phyloP scores from a whole-genome alignment of 2,888 invertebrate species.

The Cybosia mesomella region DNA sequence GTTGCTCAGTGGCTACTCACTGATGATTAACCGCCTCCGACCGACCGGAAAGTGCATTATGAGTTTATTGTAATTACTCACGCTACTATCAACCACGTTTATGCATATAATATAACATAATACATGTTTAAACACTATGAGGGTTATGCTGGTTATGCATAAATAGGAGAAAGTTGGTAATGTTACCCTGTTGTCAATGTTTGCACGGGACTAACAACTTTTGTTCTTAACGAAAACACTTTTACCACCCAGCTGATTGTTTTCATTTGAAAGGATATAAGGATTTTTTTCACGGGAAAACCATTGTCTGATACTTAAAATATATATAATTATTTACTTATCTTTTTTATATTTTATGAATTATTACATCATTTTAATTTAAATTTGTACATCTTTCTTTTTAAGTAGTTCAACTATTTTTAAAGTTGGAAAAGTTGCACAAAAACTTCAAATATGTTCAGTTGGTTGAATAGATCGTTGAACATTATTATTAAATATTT shows the following conservation, averaged over 20 bases:
- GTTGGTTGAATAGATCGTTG: too few species aligned
- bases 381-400: too few species aligned
- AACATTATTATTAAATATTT: too few species aligned
- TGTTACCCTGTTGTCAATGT: conserved; percentile 30
- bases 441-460: too few species aligned
- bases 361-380: too few species aligned
- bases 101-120: too few species aligned
- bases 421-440: too few species aligned
- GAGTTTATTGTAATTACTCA: conserved; percentile 70
- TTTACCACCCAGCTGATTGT: neutral
- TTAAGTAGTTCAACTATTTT: too few species aligned
- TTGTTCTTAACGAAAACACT: neutral
- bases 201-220: conserved; percentile 9
- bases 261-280: neutral
- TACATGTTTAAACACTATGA: conserved; percentile 33
- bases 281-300: too few species aligned
- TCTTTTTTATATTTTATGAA: too few species aligned
- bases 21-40: conserved; percentile 62
- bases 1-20: conserved; percentile 60
- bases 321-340: too few species aligned
- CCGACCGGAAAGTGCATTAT: conserved; percentile 72
- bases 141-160: conserved; percentile 33
- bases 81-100: conserved; percentile 29
- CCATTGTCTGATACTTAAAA: too few species aligned
- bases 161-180: conserved; percentile 35